These are phyloP conservation scores for Lottia scabra DNA, from an alignment of 2,888 invertebrate genomes.

Conservation along the genomic window DNA sequence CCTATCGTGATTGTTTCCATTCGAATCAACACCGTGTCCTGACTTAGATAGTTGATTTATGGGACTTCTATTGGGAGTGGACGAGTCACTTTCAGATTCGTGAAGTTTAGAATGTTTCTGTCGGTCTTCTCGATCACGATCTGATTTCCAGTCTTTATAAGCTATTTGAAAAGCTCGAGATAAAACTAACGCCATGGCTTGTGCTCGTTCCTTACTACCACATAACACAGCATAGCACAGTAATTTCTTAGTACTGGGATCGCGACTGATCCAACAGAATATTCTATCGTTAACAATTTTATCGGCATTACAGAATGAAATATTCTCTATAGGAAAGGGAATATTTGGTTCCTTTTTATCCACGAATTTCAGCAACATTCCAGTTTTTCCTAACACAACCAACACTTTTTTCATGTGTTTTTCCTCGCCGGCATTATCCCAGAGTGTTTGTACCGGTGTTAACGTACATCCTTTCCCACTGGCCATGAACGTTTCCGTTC, in stretches of 20 bases:
- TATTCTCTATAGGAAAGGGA: constrained; percentile 52
- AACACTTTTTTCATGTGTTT: constrained; percentile 41
- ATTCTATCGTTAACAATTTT: constrained; percentile 49
- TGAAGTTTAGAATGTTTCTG: constrained; percentile 4
- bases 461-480: constrained; percentile 55
- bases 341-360: constrained; percentile 39
- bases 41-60: background rate
- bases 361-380: constrained; percentile 43
- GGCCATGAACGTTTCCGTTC: constrained; percentile 50
- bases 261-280: constrained; percentile 57
- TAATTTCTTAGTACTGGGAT: constrained; percentile 29
- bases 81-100: background rate
- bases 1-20: background rate
- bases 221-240: constrained; percentile 58
- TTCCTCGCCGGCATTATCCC: constrained; percentile 59
- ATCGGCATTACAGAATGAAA: constrained; percentile 61
- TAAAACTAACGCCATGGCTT: constrained; percentile 52
- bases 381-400: constrained; percentile 43
- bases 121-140: constrained; percentile 29
- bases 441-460: constrained; percentile 51
- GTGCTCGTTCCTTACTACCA: constrained; percentile 50
- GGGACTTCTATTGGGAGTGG: background rate
- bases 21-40: background rate
- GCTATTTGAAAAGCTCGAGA: constrained; percentile 60
- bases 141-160: constrained; percentile 59